A percentile compares a stretch with the other conserved stretches of the same genome.
Evolutionary conservation across 1,140 invertebrate species (phyloP).

Genomic region (Pinna nobilis): DNA sequence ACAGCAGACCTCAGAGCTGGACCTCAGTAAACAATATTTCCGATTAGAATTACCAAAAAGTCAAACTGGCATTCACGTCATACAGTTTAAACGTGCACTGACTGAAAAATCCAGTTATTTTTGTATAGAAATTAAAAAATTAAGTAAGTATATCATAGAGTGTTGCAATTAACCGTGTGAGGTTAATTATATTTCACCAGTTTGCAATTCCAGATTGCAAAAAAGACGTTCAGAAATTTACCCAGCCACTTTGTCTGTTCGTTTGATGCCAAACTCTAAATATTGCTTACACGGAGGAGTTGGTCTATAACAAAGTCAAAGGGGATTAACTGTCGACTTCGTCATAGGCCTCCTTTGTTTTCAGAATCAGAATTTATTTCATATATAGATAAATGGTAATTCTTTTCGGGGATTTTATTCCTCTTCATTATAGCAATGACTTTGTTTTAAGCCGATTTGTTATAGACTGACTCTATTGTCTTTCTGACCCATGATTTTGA

Average conservation of each 20-base stretch:
- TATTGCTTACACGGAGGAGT: neutral
- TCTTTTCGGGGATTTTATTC: no score
- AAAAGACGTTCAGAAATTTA: neutral
- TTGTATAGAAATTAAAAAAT: constrained; percentile 60
- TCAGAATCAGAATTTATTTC: no score
- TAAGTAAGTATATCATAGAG: constrained; percentile 53
- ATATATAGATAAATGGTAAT: no score
- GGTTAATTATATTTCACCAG: neutral
- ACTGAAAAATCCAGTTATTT: constrained; percentile 60
- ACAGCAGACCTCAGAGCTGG: constrained; percentile 14
- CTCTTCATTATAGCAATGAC: no score
- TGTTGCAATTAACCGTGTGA: neutral
- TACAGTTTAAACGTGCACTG: constrained; percentile 66
- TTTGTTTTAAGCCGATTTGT: no score
- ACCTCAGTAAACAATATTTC: constrained; percentile 52
- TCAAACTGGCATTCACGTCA: constrained; percentile 63
- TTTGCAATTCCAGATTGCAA: neutral
- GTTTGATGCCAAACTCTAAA: neutral
- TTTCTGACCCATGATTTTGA: no score
- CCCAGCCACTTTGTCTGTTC: neutral
- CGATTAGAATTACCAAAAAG: constrained; percentile 53
- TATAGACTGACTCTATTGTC: no score
- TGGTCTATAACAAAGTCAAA: no score
- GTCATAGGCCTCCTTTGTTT: no score
- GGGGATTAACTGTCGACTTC: no score